Evolutionary conservation across 2,797 vertebrate species (phyloP), one percentile per base, ranked within the genome.

Genomic region (Bovichtus diacanthus): DNA sequence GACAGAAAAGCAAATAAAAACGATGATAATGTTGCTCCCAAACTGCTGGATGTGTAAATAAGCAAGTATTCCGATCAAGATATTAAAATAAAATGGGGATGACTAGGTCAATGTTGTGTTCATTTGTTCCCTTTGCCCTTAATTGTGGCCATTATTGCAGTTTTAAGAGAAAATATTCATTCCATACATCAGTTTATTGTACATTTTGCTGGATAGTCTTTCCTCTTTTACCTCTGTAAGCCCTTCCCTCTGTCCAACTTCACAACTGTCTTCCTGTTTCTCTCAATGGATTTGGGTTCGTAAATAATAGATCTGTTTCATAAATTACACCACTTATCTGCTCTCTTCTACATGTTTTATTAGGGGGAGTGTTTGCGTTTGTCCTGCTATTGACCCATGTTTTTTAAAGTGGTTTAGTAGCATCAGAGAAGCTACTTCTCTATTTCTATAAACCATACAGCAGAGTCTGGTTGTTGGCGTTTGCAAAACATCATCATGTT

Each of bases 261-360:
- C 11, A 39, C 59, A 34, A 7, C n/a, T 59, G 18, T 43, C 77
- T 69, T 29, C 19, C 46, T 27, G 47, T 49, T 60, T 49, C 39
- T 65, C 43, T 44, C 18, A 9, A 31, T 4, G 4, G 50, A n/a
- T 47, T 54, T 44, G 19, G 4, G 21, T 36, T 67, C 12, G 34
- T 82, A 31, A 80, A 82, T 76, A 53, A 79, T 67, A 36, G 9
- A 83, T 56, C 10, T 25, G 8, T 53, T 60, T 64, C 36, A 72
- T 47, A 63, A 64, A 72, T 54, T n/a, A 43, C n/a, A 55, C 23
- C 47, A 54, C 60, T 76, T 71, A 56, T 55, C 54, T 47, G 31
- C 31, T 55, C 39, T 65, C 18, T 62, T 46, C 25, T 64, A 16
- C 43, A 47, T 16, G 16, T 66, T 62, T 58, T 31, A 34, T 38